Base-by-base conservation (phyloP, 2,113 vertebrate species). In the Gnathonemus echidnorhynchus region DNA sequence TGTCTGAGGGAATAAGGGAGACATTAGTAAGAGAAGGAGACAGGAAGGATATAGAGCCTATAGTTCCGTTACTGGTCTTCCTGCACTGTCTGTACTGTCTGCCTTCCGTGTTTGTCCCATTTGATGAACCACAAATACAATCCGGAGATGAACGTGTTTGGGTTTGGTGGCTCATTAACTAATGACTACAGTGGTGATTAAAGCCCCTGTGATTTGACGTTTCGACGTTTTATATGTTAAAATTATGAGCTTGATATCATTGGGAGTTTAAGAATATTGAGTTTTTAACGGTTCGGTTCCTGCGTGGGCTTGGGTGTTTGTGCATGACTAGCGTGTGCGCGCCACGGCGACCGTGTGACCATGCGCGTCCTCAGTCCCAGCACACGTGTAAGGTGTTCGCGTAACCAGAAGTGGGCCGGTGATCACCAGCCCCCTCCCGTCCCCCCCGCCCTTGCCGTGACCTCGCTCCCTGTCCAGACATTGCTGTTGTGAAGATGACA, bases 401-500 rank as follows among this genome's bases (percentile, higher is more conserved):
- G 74, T 89, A 49, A 42, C 70, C 74, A 42, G 46, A 83, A 56
- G 74, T 83, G 70, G 70, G 45, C 48, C 62, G 39, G 31, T 35
- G 83, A 89, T 52, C 74, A 2, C 53, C n/a, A 45, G 53, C 88
- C 89, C 53, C 74, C 27, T 66, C 89, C 89, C 15, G 19, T 88
- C n/a, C 77, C 84, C 50, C 49, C 86, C 21, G 3, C 88, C 80
- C 49, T n/a, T n/a, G 46, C 86, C 50, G 42, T 80, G 35, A 53
- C 86, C 70, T 86, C 27, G 45, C 83, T 77, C 88, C 85, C 45
- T 88, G 88, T 88, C 84, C 89, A 90, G 89, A 89, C 89, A 77
- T 91, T 90, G 87, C 89, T 90, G 91, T 91, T 91, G 91, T 90
- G 86, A 90, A 89, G 89, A 91, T 74, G 87, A 89, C 90, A 90